Percentiles rank a stretch among this genome's conserved stretches.
These are phyloP conservation scores for Drosophila sordidula DNA, from an alignment of 2,888 invertebrate genomes.

Conservation along the genomic window DNA sequence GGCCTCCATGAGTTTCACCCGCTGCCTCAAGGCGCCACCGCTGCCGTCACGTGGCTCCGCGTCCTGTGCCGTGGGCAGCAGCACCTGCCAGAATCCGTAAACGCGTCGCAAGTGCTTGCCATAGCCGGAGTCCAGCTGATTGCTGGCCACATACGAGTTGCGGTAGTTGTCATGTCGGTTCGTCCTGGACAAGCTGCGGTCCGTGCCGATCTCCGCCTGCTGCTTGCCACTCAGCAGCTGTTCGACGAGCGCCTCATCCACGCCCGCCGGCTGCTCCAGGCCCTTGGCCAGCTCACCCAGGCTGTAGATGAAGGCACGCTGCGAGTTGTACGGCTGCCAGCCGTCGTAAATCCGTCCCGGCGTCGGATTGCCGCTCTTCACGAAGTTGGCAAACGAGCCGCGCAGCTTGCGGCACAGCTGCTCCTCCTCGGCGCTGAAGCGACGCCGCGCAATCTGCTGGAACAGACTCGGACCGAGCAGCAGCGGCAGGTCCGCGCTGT, in stretches of 20 bases:
- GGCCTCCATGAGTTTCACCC: slow-evolving; percentile 77
- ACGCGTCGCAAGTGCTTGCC: slow-evolving; percentile 82
- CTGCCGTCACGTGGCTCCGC: slow-evolving; percentile 37
- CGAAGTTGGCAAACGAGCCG: slow-evolving; percentile 86
- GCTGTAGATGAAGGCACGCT: slow-evolving; percentile 82
- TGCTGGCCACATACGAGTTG: slow-evolving; percentile 61
- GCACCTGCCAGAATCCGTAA: slow-evolving; percentile 83
- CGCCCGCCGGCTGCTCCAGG: slow-evolving; percentile 22
- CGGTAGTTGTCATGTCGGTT: slow-evolving; percentile 75
- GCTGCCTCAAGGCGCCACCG: slow-evolving; percentile 69
- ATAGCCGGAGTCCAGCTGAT: slow-evolving; percentile 78
- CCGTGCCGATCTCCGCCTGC: slow-evolving; percentile 33
- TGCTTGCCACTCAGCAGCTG: slow-evolving; percentile 67
- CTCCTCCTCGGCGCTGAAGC: slow-evolving; percentile 87
- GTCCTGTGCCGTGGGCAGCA: slow-evolving; percentile 77
- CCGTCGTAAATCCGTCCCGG: slow-evolving; percentile 86
- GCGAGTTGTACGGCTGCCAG: slow-evolving; percentile 87
- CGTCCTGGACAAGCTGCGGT: slow-evolving; percentile 61
- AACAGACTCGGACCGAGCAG: slow-evolving; percentile 89
- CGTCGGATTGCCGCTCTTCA: slow-evolving; percentile 87
- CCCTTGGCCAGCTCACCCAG: slow-evolving; percentile 72
- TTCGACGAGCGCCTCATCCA: slow-evolving; percentile 80
- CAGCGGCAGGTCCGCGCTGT: slow-evolving; percentile 89
- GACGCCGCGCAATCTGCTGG: slow-evolving; percentile 88
- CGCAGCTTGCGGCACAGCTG: slow-evolving; percentile 86